Base-by-base conservation (phyloP, 2,888 invertebrate species). In the Andricus curvator region DNA sequence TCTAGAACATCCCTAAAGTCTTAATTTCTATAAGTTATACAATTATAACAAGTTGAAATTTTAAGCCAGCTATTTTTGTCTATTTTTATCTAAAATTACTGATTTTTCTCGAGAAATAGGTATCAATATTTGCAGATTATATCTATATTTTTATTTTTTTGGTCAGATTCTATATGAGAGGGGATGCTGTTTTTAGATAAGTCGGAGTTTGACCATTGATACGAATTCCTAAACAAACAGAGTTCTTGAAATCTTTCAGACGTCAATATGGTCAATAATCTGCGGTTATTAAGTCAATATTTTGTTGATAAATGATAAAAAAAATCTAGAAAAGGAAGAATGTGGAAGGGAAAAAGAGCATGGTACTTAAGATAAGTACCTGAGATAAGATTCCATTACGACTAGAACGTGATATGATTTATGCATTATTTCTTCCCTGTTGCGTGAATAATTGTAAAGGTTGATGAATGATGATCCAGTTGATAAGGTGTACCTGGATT, bases 351-450 rank as follows among this genome's bases (percentile, higher is more conserved):
- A 33, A 51, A n/a, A n/a, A 74, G 33, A 56, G 29, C 29, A n/a
- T 11, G 56, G 51, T 74, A 56, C 20, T 70, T 70, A 29, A 48
- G 70, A 70, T 70, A 70, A 48, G 44, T 29, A 17, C 44, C 22
- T 68, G 22, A 74, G 56, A 74, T 74, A 74, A 74, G 51, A 74
- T 74, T 56, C 37, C 22, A 66, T 66, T 41, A 37, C 20, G 20
- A n/a, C 37, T 67, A n/a, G 33, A n/a, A n/a, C 67, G 5, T 41
- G 37, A n/a, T 22, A n/a, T 67, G 41, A 67, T 67, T 67, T 67
- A 67, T 67, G 41, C 20, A 20, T n/a, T n/a, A 41, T 67, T 67
- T 67, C 22, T 67, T 37, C 29, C 65, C 17, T 33, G 65, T 65
- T 37, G 37, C 8, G 37, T 66, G 6, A 66, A 66, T 66, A 66